phyloP scores from a whole-genome alignment of 2,888 invertebrate genomes.

The Hartigia nigra region DNA sequence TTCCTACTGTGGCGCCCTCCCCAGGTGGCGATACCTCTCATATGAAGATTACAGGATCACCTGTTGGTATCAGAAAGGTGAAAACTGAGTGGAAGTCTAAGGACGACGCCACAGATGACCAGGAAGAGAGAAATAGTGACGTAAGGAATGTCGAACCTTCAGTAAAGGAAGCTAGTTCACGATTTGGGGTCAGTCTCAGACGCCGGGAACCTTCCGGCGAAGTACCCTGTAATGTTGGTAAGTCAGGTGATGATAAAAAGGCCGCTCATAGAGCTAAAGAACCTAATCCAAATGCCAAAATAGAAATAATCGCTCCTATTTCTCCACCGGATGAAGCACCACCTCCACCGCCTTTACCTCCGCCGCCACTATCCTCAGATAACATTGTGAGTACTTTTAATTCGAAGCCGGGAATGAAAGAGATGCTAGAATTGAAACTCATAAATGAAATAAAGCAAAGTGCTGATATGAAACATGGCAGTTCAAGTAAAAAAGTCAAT shows the following conservation, averaged over 20 bases:
- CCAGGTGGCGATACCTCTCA: conserved; percentile 42
- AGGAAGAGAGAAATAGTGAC: conserved; percentile 65
- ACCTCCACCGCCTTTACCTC: conserved; percentile 56
- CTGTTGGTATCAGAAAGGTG: conserved; percentile 53
- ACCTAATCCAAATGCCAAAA: conserved; percentile 60
- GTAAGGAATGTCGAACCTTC: conserved; percentile 75
- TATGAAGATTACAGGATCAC: conserved; percentile 46
- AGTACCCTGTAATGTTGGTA: conserved; percentile 69
- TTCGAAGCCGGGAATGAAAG: conserved; percentile 76
- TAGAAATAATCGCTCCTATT: conserved; percentile 65
- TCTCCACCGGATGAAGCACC: conserved; percentile 66
- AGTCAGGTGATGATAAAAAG: conserved; percentile 65
- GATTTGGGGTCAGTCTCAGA: conserved; percentile 77
- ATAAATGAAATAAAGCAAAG: conserved; percentile 87
- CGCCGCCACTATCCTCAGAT: conserved; percentile 40
- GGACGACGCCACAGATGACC: conserved; percentile 55
- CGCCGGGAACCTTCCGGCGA: conserved; percentile 73
- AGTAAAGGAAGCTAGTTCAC: conserved; percentile 78
- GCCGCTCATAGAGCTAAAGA: conserved; percentile 61
- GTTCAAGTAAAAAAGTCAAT: conserved; percentile 58
- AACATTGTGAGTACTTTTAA: conserved; percentile 54
- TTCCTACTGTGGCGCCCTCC: conserved; percentile 37
- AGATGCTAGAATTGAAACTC: conserved; percentile 83
- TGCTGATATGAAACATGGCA: conserved; percentile 75
- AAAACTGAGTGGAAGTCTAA: conserved; percentile 48